Conservation (phyloP, 2,888 invertebrate genomes). For the Orthonevra nobilis region DNA sequence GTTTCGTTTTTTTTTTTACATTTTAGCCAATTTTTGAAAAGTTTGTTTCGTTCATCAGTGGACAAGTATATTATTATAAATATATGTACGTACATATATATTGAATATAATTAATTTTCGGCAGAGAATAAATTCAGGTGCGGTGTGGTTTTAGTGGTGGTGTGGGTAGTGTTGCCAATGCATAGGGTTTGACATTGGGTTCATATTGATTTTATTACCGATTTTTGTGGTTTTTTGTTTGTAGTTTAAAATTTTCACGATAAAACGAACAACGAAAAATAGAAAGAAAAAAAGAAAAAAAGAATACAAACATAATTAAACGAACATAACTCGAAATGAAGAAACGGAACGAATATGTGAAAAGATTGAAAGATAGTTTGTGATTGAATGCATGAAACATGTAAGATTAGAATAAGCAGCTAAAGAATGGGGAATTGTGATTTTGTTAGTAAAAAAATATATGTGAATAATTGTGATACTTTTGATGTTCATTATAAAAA, state of each 20-base stretch:
- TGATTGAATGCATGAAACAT: not conserved
- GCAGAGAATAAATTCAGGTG: conserved; percentile 46
- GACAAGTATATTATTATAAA: conserved; percentile 4
- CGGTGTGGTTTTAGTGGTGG: conserved; percentile 47
- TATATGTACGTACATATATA: conserved; percentile 19
- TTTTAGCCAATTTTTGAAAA: conserved; percentile 27
- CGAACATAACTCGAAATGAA: conserved; percentile 59
- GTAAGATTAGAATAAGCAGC: no score
- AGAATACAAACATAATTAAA: conserved; percentile 56
- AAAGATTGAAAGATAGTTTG: conserved; percentile 5
- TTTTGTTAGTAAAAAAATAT: no score
- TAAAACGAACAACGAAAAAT: conserved; percentile 69
- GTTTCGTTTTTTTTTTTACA: conserved; percentile 23
- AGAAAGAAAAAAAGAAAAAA: conserved; percentile 45
- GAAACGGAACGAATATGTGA: not conserved
- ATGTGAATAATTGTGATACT: no score
- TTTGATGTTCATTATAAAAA: no score
- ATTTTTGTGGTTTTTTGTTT: conserved; percentile 66
- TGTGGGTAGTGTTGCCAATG: conserved; percentile 68
- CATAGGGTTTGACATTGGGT: conserved; percentile 29
- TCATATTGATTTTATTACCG: conserved; percentile 53
- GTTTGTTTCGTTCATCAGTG: conserved; percentile 16
- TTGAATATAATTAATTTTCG: conserved; percentile 29
- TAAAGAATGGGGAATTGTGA: no score
- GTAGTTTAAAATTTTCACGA: conserved; percentile 49